These are phyloP conservation scores for Lagocephalus sceleratus DNA, from an alignment of 2,797 vertebrate genomes.

Conservation along the genomic window DNA sequence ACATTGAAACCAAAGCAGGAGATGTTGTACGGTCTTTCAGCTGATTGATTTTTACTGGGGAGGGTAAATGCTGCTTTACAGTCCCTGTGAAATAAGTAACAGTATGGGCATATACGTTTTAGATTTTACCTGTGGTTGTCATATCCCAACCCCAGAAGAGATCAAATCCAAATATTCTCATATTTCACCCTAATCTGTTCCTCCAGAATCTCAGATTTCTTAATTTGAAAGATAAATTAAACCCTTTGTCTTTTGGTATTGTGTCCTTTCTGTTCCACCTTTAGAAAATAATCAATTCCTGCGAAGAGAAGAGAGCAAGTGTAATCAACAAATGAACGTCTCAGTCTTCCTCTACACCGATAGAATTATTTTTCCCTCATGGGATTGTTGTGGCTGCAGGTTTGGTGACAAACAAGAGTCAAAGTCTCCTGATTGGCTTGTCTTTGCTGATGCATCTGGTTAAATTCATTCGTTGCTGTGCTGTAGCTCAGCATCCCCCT, in stretches of 20 bases:
- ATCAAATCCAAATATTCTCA: not conserved
- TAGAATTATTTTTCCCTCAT: constrained; percentile 19
- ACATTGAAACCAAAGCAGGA: constrained; percentile 37
- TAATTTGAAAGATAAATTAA: constrained; percentile 1
- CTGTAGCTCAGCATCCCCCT: constrained; percentile 64
- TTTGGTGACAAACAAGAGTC: constrained; percentile 46
- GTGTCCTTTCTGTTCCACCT: too few relatives aligned
- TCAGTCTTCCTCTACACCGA: constrained; percentile 17
- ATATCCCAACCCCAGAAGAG: not conserved
- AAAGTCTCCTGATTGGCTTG: constrained; percentile 45
- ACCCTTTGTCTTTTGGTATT: not conserved
- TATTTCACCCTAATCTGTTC: constrained; percentile 14
- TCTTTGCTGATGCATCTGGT: constrained; percentile 58
- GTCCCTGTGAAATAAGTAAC: constrained; percentile 2
- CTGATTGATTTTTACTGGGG: not conserved
- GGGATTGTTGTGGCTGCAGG: constrained; percentile 50
- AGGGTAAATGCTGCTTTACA: constrained; percentile 7
- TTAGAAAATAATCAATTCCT: not conserved
- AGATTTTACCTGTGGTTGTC: constrained; percentile 8
- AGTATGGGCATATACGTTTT: constrained; percentile 3
- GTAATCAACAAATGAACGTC: constrained; percentile 35
- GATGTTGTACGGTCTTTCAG: constrained; percentile 15
- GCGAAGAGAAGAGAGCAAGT: constrained; percentile 5
- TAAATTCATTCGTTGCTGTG: constrained; percentile 57
- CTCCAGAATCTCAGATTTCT: constrained; percentile 1